A percentile compares a stretch with the other conserved stretches of the same genome.
These are phyloP conservation scores for Palythoa grandiflora DNA, from an alignment of 92 coral and sea anemone species.

Conservation along the genomic window DNA sequence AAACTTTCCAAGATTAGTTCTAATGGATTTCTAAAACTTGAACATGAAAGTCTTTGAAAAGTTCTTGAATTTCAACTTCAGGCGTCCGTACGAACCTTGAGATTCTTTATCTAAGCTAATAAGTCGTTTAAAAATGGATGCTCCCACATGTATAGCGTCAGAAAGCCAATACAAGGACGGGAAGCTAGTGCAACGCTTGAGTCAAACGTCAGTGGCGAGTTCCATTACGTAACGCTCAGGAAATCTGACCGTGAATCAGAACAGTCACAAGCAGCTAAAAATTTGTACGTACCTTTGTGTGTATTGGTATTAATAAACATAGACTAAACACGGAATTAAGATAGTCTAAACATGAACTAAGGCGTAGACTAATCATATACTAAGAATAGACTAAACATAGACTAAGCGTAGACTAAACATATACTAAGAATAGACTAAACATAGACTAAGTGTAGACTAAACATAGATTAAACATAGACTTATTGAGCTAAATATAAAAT, in stretches of 20 bases:
- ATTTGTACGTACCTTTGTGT: conserved; percentile 36
- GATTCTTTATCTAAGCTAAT: background rate
- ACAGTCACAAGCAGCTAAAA: background rate
- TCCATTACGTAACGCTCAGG: background rate
- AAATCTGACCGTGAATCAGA: conserved; percentile 13
- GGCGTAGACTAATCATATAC: too few relatives aligned
- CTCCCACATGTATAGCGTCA: conserved; percentile 10
- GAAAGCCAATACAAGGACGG: conserved; percentile 31
- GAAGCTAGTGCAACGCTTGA: background rate
- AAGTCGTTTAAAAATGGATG: background rate
- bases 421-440: too few relatives aligned
- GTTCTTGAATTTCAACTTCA: background rate
- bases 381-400: too few relatives aligned
- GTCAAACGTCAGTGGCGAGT: background rate
- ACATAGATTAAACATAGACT: too few relatives aligned
- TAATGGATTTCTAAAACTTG: background rate
- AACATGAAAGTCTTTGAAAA: too few relatives aligned
- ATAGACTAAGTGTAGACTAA: too few relatives aligned
- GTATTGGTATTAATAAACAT: background rate
- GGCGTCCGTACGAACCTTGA: background rate
- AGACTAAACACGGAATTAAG: background rate
- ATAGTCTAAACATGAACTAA: background rate
- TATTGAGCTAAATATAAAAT: background rate
- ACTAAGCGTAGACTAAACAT: too few relatives aligned
- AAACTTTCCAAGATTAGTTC: too few relatives aligned